A percentile compares a stretch with the other conserved stretches of the same genome.
phyloP scores from a whole-genome alignment of 2,888 invertebrate genomes.

The Globia sparganii region DNA sequence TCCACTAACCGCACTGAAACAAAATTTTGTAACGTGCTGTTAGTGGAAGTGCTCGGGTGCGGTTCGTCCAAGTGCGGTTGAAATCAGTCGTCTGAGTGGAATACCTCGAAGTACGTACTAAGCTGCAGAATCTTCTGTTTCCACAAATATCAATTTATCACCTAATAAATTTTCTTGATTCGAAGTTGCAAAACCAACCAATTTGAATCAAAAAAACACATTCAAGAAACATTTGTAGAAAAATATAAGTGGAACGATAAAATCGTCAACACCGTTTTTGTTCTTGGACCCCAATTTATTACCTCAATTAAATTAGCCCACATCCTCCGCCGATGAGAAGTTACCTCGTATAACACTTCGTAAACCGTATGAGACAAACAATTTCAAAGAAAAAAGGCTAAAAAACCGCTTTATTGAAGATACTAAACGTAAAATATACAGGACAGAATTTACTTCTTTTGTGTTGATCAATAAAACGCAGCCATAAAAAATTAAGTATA shows the following conservation, averaged over 20 bases:
- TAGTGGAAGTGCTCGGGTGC: no score
- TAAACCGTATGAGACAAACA: constrained; percentile 46
- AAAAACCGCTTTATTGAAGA: constrained; percentile 34
- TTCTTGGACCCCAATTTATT: constrained; percentile 39
- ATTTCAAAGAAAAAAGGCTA: constrained; percentile 26
- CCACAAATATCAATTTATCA: not conserved
- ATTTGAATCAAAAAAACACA: constrained; percentile 4
- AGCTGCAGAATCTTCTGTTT: not conserved
- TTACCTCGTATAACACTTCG: constrained; percentile 42
- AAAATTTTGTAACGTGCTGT: no score
- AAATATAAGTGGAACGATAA: constrained; percentile 29
- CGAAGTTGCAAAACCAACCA: constrained; percentile 8
- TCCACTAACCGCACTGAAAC: no score
- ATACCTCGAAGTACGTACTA: not conserved
- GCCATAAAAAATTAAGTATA: constrained; percentile 26
- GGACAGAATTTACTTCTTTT: constrained; percentile 23
- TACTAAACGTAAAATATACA: constrained; percentile 39
- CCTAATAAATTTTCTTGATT: not conserved
- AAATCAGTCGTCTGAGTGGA: no score
- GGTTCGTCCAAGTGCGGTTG: no score
- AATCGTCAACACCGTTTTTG: constrained; percentile 34
- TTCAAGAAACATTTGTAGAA: constrained; percentile 6
- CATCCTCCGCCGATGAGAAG: constrained; percentile 32
- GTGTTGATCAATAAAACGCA: constrained; percentile 37
- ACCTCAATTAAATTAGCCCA: constrained; percentile 58